phyloP scores from a whole-genome alignment of 1,140 invertebrate species.

The Philotrypesis tridentata region DNA sequence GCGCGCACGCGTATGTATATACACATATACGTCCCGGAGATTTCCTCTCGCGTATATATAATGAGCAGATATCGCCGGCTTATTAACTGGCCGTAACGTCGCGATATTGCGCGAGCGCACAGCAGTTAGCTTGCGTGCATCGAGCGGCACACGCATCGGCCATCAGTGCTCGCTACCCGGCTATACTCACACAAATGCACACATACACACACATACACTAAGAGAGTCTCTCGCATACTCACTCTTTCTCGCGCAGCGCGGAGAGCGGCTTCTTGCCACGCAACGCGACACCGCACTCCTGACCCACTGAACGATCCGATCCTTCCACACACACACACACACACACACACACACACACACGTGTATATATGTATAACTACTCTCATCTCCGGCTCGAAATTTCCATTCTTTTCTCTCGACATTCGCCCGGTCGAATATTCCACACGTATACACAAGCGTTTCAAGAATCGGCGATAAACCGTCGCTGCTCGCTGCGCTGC shows the following conservation, averaged over 20 bases:
- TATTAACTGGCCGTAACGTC: slow-evolving; percentile 8
- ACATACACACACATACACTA: no score
- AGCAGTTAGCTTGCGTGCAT: neutral
- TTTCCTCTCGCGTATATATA: no score
- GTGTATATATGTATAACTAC: neutral
- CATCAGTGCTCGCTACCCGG: neutral
- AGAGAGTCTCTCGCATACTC: no score
- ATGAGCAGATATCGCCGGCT: neutral
- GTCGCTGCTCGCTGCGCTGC: no score
- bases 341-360: neutral
- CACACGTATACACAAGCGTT: no score
- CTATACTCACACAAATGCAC: no score
- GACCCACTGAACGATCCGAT: neutral
- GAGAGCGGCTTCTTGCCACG: slow-evolving; percentile 1
- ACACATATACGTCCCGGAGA: no score
- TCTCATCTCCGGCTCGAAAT: no score
- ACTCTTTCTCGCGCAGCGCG: neutral
- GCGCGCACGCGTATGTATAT: neutral
- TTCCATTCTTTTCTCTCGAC: no score
- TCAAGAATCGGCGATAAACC: no score
- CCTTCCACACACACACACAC: neutral
- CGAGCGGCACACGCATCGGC: slow-evolving; percentile 7
- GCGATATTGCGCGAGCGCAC: neutral
- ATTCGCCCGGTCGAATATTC: no score
- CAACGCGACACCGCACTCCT: slow-evolving; percentile 18